Evolutionary conservation across 2,888 invertebrate species (phyloP), one percentile per base, ranked within the genome.

Genomic region (Schrankia costaestrigalis): DNA sequence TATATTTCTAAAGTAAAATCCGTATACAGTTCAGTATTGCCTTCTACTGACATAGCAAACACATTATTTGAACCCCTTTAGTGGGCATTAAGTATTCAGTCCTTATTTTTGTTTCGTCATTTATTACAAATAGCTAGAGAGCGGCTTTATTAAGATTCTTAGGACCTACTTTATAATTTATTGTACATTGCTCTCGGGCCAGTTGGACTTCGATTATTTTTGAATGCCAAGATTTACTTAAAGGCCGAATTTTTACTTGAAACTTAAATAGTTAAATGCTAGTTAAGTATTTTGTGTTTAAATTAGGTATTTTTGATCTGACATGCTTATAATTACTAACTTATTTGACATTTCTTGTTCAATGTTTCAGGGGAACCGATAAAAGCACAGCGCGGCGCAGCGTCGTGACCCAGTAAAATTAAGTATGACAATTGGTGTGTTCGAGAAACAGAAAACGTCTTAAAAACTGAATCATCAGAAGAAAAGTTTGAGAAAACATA

Each of bases 111-210:
- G 73, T 81, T 80, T 81, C 78, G 69, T 82, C 83, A 82, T 82
- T 78, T 78, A 77, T 79, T 72, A 82, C 78, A 75, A 81, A 81
- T 71, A 78, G 69, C 72, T 69, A 49, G 58, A 51, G 55, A 64
- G 73, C 71, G 64, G 76, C 71, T 77, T 75, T 78, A 82, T 84
- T 84, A 82, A 79, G 67, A 83, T 85, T 83, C 84, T 74, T 65
- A 56, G 71, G 73, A 53, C 31, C 33, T 32, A 74, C 79, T 64
- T 75, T 71, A 72, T 77, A 57, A 55, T 49, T 46, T 49, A 55
- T 46, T 35, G 43, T 40, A 39, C 38, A 30, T 46, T 43, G 59
- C 58, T 56, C 52, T 46, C 64, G 43, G 56, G 63, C 63, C 56
- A 61, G 62, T 63, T 68, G 63, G 65, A 60, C 65, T 68, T 63